These are phyloP conservation scores for Petaurus breviceps DNA, from an alignment of 2,113 vertebrate genomes.

Conservation along the genomic window DNA sequence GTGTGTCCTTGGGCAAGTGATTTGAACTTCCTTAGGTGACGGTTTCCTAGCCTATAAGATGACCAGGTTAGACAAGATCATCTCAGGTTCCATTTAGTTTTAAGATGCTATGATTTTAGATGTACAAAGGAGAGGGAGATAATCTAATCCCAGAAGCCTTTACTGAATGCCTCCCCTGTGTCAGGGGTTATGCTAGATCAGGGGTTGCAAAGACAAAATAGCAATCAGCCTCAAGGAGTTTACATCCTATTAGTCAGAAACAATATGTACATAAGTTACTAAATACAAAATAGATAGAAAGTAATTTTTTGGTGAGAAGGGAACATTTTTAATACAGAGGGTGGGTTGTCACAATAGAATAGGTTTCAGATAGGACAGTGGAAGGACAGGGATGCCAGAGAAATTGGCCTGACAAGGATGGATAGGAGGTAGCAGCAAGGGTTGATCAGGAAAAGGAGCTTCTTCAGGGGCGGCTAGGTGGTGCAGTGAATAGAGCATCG, in stretches of 20 bases:
- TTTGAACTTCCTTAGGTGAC: not conserved
- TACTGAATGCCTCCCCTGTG: not conserved
- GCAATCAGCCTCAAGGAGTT: not conserved
- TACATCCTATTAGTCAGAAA: not conserved
- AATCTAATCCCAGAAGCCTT: not conserved
- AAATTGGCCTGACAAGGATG: not conserved
- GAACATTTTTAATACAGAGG: not conserved
- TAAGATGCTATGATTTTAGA: not conserved
- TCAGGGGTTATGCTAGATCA: slow-evolving; percentile 1
- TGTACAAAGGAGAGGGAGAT: not conserved
- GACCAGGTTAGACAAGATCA: not conserved
- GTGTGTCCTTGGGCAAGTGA: not conserved
- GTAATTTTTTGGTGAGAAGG: not conserved
- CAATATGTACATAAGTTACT: not conserved
- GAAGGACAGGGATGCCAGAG: not conserved
- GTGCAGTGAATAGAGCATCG: too few species aligned
- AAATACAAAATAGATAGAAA: not conserved
- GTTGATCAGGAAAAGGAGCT: not conserved
- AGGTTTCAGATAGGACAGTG: not conserved
- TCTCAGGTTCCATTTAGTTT: not conserved
- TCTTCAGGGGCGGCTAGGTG: not conserved
- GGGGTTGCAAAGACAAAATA: not conserved
- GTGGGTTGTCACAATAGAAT: not conserved
- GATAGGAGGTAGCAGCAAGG: not conserved
- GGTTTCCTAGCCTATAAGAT: not conserved